Evolutionary conservation across 2,888 invertebrate genomes (phyloP), one percentile per base, ranked within the genome.

Genomic region (Alloplasta piceator): DNA sequence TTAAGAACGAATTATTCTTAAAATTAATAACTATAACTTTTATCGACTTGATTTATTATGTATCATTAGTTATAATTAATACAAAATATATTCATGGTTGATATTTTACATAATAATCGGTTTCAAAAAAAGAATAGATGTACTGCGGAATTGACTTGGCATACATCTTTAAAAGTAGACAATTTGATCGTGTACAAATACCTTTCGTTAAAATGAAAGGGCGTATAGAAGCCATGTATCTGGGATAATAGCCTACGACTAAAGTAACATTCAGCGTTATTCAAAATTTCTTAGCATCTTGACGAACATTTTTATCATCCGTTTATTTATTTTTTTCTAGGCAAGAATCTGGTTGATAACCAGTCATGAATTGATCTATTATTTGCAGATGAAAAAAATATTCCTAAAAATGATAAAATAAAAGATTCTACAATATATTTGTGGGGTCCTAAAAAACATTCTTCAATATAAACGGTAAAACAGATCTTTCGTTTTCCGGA

Each of bases 281-380:
- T n/a, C n/a, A n/a, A n/a, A n/a, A n/a, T n/a, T n/a, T n/a, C n/a
- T n/a, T n/a, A 26, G 26, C 26, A 26, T 26, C 26, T 26, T 26
- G 26, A 26, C 26, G 26, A 26, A 1, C 1, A 26, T 26, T 26
- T 26, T 26, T 3, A 26, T 26, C 26, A 26, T 26, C 26, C 26
- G 26, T 26, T 26, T 3, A 26, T 77, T 50, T 71, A 70, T 74
- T 78, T 78, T 82, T 66, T 75, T 67, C 74, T 60, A 64, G 52
- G 39, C 68, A 36, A 5, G 63, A 55, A 12, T 16, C 67, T 79
- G 73, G 66, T 68, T 73, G 73, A 61, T 78, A 82, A 86, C 86
- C 89, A 89, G 88, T 84, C 89, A 87, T 88, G 89, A 88, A 89
- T 86, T 83, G 82, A 82, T 83, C 84, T 81, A 75, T 82, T 74